phyloP scores from a whole-genome alignment of 2,888 invertebrate genomes.

The Trichopria drosophilae region DNA sequence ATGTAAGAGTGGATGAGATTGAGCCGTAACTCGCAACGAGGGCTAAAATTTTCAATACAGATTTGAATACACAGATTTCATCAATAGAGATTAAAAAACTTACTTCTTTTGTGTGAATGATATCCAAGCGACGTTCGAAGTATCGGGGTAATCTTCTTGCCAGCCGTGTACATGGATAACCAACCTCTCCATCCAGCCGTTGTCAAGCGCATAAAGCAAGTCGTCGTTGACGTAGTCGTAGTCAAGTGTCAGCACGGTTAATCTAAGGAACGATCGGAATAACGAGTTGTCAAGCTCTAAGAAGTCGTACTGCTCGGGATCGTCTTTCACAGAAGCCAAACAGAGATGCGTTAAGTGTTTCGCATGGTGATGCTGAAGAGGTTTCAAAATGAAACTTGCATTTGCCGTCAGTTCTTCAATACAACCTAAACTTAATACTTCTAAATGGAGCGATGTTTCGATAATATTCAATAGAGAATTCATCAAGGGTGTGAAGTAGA shows the following conservation, averaged over 20 bases:
- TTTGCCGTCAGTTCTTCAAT: conserved; percentile 61
- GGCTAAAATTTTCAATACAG: too few species aligned
- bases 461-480: conserved; percentile 58
- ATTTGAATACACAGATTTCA: neutral
- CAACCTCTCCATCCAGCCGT: conserved; percentile 62
- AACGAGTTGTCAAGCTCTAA: conserved; percentile 63
- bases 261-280: conserved; percentile 62
- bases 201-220: conserved; percentile 59
- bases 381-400: conserved; percentile 56
- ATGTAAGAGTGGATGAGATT: conserved; percentile 71
- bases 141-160: conserved; percentile 67
- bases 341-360: conserved; percentile 67
- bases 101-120: conserved; percentile 61
- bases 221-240: conserved; percentile 63
- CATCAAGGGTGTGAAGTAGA: conserved; percentile 38
- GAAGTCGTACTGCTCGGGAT: conserved; percentile 69
- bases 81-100: conserved; percentile 27
- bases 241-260: conserved; percentile 61
- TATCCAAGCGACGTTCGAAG: conserved; percentile 69
- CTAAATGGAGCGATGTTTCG: conserved; percentile 57
- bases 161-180: conserved; percentile 73
- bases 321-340: conserved; percentile 73
- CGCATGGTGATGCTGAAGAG: conserved; percentile 59
- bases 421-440: conserved; percentile 62
- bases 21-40: conserved; percentile 64